Base-by-base conservation (phyloP, 2,888 invertebrate genomes). In the Cataglyphis cursor region DNA sequence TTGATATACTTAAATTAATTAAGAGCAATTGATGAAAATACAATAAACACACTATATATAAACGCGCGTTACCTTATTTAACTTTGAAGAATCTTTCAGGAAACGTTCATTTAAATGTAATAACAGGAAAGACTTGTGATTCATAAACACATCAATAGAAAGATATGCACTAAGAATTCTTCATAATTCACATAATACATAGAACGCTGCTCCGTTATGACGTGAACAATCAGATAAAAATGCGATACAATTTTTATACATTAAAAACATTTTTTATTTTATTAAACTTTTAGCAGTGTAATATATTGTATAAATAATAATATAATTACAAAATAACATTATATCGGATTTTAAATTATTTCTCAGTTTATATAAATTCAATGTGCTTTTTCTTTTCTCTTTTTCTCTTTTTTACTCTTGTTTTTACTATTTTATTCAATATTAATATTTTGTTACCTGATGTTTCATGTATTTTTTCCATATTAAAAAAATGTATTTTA, bases 1-100 rank as follows among this genome's bases (percentile, higher is more conserved):
- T 24, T 1, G 44, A 3, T 64, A 21, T 38, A 31, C 31, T 72
- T 5, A 15, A 24, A 24, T 24, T 76, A 86, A 85, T 86, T 85
- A 74, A 24, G 21, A 12, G 35, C 70, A 80, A 86, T 83, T 82
- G 66, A 57, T 21, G 0, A 21, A 66, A 54, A 38, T 38, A 18
- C 9, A 54, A 70, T 70, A 24, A 72, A 72, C 6, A 31, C 6
- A 31, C 15, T 72, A 21, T 57, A 24, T 24, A 8, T 6, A 24
- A 72, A 38, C 18, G 5, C 18, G 8, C 8, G 48, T 0, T 57
- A 21, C 2, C 15, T 38, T 5, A 15, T 2, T n/a, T 18, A 3
- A 0, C 15, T 38, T 38, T 21, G 21, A 57, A 3, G 3, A 72
- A 57, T 38, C 18, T 72, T 57, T 3, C 24, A 6, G 24, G 18